Evolutionary conservation across 2,888 invertebrate genomes (phyloP).

Genomic region (Andrena haemorrhoa): DNA sequence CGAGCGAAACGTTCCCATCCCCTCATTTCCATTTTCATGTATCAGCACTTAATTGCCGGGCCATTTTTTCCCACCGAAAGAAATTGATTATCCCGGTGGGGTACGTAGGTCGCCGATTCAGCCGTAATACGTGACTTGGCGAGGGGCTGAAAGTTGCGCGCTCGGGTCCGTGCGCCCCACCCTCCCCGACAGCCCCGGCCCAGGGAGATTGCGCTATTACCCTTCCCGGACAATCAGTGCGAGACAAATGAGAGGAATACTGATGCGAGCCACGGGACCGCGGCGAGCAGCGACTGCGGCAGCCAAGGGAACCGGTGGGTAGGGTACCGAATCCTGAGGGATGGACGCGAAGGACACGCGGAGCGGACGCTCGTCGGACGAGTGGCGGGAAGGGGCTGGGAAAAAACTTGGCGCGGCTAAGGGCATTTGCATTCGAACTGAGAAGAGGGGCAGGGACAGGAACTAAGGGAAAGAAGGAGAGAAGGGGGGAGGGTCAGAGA

Average conservation of each 20-base stretch:
- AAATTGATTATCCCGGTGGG: conserved; percentile 74
- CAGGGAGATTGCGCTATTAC: conserved; percentile 80
- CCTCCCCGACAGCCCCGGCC: conserved; percentile 67
- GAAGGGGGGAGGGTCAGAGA: conserved; percentile 28
- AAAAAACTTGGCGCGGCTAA: conserved; percentile 53
- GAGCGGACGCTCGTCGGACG: neutral
- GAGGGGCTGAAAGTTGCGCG: conserved; percentile 52
- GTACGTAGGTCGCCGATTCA: conserved; percentile 68
- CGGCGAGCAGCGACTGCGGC: neutral
- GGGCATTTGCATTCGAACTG: conserved; percentile 68
- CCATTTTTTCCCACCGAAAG: conserved; percentile 59
- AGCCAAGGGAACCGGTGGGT: conserved; percentile 4
- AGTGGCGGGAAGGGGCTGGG: neutral
- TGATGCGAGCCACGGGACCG: conserved; percentile 70
- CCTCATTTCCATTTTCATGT: conserved; percentile 24
- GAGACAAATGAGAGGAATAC: conserved; percentile 82
- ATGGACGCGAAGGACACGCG: conserved; percentile 32
- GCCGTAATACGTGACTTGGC: conserved; percentile 73
- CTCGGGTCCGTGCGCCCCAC: conserved; percentile 43
- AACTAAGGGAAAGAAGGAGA: too few species aligned
- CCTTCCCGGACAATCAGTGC: conserved; percentile 81
- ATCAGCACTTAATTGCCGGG: conserved; percentile 60
- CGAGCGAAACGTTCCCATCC: neutral
- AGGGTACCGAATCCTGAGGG: conserved; percentile 27
- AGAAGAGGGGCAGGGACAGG: conserved; percentile 26